Conservation (phyloP, 1,140 invertebrate species). For the Eciton burchellii region DNA sequence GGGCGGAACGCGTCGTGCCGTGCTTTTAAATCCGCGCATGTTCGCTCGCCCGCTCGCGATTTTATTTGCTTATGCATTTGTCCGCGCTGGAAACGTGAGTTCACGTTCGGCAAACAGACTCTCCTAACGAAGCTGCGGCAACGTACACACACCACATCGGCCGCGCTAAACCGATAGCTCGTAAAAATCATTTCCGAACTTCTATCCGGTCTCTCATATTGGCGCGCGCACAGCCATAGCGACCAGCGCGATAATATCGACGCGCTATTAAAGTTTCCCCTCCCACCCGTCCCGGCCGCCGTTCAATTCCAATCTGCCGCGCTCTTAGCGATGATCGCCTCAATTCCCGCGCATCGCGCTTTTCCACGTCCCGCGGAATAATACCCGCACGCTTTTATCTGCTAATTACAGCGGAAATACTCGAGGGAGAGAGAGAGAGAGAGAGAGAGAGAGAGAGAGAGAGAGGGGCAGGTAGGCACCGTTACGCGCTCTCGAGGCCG, state of each 20-base stretch:
- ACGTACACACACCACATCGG: slow-evolving; percentile 48
- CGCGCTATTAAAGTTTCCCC: slow-evolving; percentile 56
- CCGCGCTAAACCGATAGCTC: slow-evolving; percentile 60
- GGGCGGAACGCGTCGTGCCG: slow-evolving; percentile 46
- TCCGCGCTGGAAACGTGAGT: slow-evolving; percentile 54
- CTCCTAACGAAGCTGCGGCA: slow-evolving; percentile 70
- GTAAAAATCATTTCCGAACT: slow-evolving; percentile 63
- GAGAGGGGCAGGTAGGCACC: too few relatives aligned
- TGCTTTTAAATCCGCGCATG: slow-evolving; percentile 55
- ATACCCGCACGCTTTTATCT: slow-evolving; percentile 59
- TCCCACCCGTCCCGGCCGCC: slow-evolving; percentile 16
- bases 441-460: too few relatives aligned
- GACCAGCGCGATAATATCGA: slow-evolving; percentile 49
- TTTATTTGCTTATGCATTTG: slow-evolving; percentile 63
- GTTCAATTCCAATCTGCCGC: slow-evolving; percentile 61
- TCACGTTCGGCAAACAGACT: slow-evolving; percentile 73
- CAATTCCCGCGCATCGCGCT: slow-evolving; percentile 50
- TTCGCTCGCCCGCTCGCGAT: slow-evolving; percentile 34
- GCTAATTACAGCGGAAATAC: slow-evolving; percentile 59
- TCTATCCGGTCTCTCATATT: slow-evolving; percentile 27
- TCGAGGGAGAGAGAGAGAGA: too few relatives aligned
- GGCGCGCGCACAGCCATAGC: neutral
- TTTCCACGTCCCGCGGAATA: slow-evolving; percentile 58
- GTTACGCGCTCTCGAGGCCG: slow-evolving; percentile 55
- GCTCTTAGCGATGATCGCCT: slow-evolving; percentile 58